phyloP scores from a whole-genome alignment of 2,888 invertebrate genomes.

The Xestia ashworthii region DNA sequence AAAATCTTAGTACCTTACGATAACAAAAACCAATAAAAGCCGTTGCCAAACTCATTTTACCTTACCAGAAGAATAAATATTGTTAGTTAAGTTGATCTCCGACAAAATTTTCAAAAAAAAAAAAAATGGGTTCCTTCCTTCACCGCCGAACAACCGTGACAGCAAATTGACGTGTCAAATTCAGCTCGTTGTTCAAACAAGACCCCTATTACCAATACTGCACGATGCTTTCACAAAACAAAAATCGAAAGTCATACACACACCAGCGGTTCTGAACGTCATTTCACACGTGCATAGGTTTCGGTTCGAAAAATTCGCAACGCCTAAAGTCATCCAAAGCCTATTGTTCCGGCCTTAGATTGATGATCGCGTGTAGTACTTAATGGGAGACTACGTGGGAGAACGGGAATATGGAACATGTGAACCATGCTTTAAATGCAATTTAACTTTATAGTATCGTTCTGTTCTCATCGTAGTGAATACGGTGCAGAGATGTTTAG shows the following conservation, averaged over 20 bases:
- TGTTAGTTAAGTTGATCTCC: background rate
- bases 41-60: constrained; percentile 2
- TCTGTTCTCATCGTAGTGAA: constrained; percentile 59
- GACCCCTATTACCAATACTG: constrained; percentile 56
- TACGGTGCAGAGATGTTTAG: constrained; percentile 57
- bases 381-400: constrained; percentile 81
- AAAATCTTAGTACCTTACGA: background rate
- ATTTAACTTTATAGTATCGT: constrained; percentile 62
- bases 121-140: background rate
- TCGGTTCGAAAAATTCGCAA: constrained; percentile 74
- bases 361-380: constrained; percentile 77
- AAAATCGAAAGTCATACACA: constrained; percentile 79
- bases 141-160: background rate
- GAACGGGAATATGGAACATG: constrained; percentile 85
- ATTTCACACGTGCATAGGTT: constrained; percentile 67
- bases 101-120: background rate
- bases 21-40: background rate
- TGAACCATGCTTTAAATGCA: constrained; percentile 75
- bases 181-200: constrained; percentile 51
- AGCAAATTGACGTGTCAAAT: constrained; percentile 19
- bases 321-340: constrained; percentile 63
- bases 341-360: constrained; percentile 81
- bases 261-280: constrained; percentile 68
- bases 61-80: constrained; percentile 2
- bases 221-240: constrained; percentile 67